Base-by-base conservation (phyloP, 2,113 vertebrate genomes). In the Caranx ignobilis region DNA sequence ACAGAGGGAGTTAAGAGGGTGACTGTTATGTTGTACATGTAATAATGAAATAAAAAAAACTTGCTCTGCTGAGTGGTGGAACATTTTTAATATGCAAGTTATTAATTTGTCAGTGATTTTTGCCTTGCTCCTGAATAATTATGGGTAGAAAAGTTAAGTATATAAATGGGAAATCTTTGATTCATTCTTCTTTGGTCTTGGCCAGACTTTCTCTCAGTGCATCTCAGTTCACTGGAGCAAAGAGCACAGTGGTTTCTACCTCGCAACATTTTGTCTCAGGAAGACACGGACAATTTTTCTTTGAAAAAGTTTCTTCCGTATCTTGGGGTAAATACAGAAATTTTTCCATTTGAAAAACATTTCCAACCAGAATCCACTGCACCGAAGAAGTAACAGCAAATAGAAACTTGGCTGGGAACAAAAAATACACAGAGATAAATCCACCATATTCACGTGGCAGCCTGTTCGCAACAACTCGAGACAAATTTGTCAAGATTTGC, bases 21-120 rank as follows among this genome's bases (percentile, higher is more conserved):
- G 79, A 74, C 61, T 80, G 83, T 84, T 62, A 86, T 88, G 67
- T 86, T 92, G 87, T 92, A 89, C 16, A 84, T 91, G 90, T 90
- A 75, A 85, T 68, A 77, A 81, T 78, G 37, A 91, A 92, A 88
- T 91, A 87, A 89, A 88, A 82, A 79, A 82, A 69, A 76, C 43
- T 13, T 81, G 57, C 70, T 85, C 79, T 84, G 80, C 86, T 87
- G 50, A 79, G 50, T 68, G 63, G 66, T 71, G 57, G 26, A 66
- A 80, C 32, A 77, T 85, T 19, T 87, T 88, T 76, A 64, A 2
- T 77, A 64, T 56, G 18, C 4, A 50, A 73, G 31, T 41, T 21
- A 26, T 60, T 50, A 2, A 21, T 82, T 65, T 74, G 34, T 26
- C 26, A 39, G 32, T 52, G 11, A 11, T n/a, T 48, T 45, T 55